Base-by-base conservation (phyloP, 2,888 invertebrate genomes). In the Eupithecia exiguata region DNA sequence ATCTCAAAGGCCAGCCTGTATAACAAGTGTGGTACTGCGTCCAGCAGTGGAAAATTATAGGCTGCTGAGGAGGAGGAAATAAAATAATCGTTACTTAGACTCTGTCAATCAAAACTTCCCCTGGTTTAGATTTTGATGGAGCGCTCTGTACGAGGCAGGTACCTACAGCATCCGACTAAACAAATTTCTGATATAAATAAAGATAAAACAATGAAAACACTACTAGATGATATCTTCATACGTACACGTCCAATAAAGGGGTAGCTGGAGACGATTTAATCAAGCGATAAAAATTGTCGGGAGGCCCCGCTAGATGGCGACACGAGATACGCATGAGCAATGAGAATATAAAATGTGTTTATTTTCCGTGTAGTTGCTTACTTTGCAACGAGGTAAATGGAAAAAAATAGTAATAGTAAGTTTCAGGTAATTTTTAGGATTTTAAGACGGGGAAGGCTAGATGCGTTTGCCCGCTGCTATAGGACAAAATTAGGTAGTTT, bases 261-360 rank as follows among this genome's bases (percentile, higher is more conserved):
- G 92, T 92, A 91, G 91, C n/a, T n/a, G 84, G 82, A 81, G 85
- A 85, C 89, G 92, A 92, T 93, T 91, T 92, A 90, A 92, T 92
- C 89, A 89, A 84, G 87, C 87, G 92, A 93, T 93, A 92, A 91
- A 91, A 92, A 88, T 87, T 91, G 89, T 89, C 84, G 84, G 83
- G 86, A 84, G 81, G 77, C 84, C 78, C 82, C 86, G 84, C 86
- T 86, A 88, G 91, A 91, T 92, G 90, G 88, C 90, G 88, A 83
- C 84, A 71, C 68, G 36, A 78, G 91, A 92, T 92, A 89, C 82
- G 67, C 77, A 70, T 75, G 76, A 77, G 74, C 72, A 72, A 72
- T 38, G 68, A 68, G 68, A 75, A 58, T 62, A 72, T 70, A 74
- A 74, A 46, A 71, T 67, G 49, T 72, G 69, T 78, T 77, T 79